A percentile compares a stretch with the other conserved stretches of the same genome.
phyloP scores from a whole-genome alignment of 2,888 invertebrate genomes.

The Chalcis sispes region DNA sequence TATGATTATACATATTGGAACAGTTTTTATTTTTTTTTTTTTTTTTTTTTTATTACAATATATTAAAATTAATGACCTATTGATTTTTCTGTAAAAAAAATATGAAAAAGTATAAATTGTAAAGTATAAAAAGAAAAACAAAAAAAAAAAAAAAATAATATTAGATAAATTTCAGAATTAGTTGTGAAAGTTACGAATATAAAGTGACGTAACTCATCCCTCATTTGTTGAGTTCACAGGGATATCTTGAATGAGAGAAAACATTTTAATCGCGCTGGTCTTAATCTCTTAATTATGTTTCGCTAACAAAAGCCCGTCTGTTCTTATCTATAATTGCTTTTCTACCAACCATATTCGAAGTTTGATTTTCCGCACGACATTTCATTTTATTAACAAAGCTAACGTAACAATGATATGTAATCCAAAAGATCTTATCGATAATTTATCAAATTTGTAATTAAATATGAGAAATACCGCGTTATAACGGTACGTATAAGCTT shows the following conservation, averaged over 20 bases:
- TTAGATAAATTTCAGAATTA: not conserved
- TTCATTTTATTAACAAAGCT: conserved; percentile 23
- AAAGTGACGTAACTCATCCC: conserved; percentile 12
- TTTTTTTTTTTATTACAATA: too few relatives aligned
- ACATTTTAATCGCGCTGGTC: conserved; percentile 39
- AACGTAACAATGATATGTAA: not conserved
- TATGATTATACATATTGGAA: too few relatives aligned
- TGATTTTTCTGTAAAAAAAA: too few relatives aligned
- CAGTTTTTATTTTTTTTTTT: too few relatives aligned
- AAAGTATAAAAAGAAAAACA: too few relatives aligned
- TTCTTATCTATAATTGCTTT: conserved; percentile 41
- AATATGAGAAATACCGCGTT: too few relatives aligned
- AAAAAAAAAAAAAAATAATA: not conserved
- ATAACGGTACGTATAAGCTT: too few relatives aligned
- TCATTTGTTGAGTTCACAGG: conserved; percentile 32
- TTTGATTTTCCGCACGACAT: conserved; percentile 25
- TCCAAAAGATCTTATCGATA: too few relatives aligned
- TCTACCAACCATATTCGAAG: conserved; percentile 19
- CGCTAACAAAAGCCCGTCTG: conserved; percentile 16
- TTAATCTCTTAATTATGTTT: conserved; percentile 46
- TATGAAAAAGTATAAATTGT: too few relatives aligned
- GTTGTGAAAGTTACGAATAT: not conserved
- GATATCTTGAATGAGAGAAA: conserved; percentile 20
- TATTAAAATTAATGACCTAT: too few relatives aligned
- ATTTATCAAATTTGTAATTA: too few relatives aligned